These are phyloP conservation scores for Drosophila kurseongensis DNA, from an alignment of 1,140 invertebrate genomes.

Conservation along the genomic window DNA sequence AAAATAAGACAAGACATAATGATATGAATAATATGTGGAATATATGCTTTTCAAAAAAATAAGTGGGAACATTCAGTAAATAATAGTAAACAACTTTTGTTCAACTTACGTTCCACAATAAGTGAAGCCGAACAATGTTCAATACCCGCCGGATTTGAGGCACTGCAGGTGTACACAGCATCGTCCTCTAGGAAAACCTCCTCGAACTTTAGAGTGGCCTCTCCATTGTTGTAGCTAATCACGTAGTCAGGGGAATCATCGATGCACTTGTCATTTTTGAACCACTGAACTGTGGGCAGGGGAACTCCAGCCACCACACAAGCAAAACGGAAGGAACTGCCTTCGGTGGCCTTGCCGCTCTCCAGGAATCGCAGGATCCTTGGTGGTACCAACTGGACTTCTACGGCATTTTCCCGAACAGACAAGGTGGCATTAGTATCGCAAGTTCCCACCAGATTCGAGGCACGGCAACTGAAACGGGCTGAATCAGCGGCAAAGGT, in stretches of 20 bases:
- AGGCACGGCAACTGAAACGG: slow-evolving; percentile 89
- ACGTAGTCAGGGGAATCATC: slow-evolving; percentile 86
- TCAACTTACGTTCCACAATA: slow-evolving; percentile 89
- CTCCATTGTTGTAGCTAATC: slow-evolving; percentile 90
- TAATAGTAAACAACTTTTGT: no score
- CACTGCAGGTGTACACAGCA: slow-evolving; percentile 89
- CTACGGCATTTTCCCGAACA: slow-evolving; percentile 89
- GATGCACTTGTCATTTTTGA: slow-evolving; percentile 87
- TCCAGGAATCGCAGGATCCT: slow-evolving; percentile 88
- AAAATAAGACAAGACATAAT: neutral
- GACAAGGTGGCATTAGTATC: slow-evolving; percentile 90
- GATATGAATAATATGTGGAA: no score
- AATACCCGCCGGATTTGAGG: slow-evolving; percentile 90
- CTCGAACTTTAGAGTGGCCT: slow-evolving; percentile 89
- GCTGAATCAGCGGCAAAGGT: slow-evolving; percentile 88
- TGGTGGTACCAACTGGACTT: slow-evolving; percentile 88
- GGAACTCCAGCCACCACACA: slow-evolving; percentile 91
- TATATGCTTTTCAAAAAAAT: no score
- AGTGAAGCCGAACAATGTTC: slow-evolving; percentile 90
- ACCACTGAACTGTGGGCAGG: slow-evolving; percentile 93
- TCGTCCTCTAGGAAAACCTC: slow-evolving; percentile 88
- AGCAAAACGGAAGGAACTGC: slow-evolving; percentile 88
- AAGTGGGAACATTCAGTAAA: no score
- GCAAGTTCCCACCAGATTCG: slow-evolving; percentile 89
- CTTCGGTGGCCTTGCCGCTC: slow-evolving; percentile 88